Conservation (phyloP, 2,888 invertebrate genomes). For the Clepsis dumicolana region DNA sequence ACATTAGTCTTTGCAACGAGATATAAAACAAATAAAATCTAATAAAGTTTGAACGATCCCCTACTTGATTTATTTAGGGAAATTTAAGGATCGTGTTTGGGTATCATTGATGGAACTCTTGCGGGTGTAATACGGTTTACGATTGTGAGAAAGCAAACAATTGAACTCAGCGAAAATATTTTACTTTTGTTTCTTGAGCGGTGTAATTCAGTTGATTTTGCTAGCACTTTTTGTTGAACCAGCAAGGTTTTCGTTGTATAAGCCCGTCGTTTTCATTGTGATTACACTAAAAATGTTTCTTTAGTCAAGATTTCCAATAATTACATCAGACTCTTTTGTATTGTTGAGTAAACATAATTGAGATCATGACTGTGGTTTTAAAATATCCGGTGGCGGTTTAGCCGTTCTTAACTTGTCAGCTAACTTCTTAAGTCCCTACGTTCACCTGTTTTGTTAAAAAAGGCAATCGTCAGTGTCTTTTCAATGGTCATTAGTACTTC, state of each 20-base stretch:
- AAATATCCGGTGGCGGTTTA: too few relatives aligned
- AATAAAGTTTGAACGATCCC: conserved; percentile 47
- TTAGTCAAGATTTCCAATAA: too few relatives aligned
- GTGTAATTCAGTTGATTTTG: conserved; percentile 17
- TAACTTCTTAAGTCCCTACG: background rate
- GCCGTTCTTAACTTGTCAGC: background rate
- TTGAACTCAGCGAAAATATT: conserved; percentile 51
- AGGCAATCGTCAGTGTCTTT: background rate
- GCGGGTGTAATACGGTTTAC: conserved; percentile 54
- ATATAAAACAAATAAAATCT: conserved; percentile 50
- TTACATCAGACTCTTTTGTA: too few relatives aligned
- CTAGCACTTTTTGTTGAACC: conserved; percentile 18
- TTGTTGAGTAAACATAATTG: too few relatives aligned
- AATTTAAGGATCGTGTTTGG: conserved; percentile 46
- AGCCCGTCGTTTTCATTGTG: background rate
- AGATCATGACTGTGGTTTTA: too few relatives aligned
- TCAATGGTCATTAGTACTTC: background rate
- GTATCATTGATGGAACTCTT: conserved; percentile 42
- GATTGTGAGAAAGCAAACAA: conserved; percentile 53
- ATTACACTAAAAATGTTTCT: too few relatives aligned
- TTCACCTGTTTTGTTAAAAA: background rate
- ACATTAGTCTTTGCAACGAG: conserved; percentile 35
- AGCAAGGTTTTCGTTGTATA: background rate
- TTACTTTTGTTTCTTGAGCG: conserved; percentile 35
- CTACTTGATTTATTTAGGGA: conserved; percentile 48